Conservation (phyloP, 2,797 vertebrate genomes). For the Morelia viridis region DNA sequence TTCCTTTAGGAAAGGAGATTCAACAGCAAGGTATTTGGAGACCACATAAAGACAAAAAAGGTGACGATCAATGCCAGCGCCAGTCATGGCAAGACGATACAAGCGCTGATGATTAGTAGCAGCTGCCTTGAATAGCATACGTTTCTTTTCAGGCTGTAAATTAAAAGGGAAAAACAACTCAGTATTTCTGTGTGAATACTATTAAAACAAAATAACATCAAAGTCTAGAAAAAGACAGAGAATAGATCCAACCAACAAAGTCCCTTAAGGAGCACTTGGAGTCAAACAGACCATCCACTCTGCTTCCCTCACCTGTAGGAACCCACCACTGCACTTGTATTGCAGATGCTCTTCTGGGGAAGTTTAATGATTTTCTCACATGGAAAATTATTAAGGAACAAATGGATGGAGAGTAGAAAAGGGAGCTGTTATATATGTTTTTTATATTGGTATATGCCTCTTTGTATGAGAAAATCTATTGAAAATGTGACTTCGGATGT, state of each 20-base stretch:
- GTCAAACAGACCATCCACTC: not conserved
- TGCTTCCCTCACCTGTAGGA: not conserved
- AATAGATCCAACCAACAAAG: not conserved
- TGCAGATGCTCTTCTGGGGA: not conserved
- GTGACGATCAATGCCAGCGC: conserved; percentile 92
- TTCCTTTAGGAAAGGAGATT: conserved; percentile 94
- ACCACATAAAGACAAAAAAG: conserved; percentile 98
- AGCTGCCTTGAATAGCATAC: conserved; percentile 79
- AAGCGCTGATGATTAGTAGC: conserved; percentile 87
- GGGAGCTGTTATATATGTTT: not conserved
- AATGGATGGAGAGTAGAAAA: not conserved
- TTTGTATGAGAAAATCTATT: too few species aligned
- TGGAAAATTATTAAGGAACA: not conserved
- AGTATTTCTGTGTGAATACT: not conserved
- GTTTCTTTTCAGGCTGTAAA: conserved; percentile 79
- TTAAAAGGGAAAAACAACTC: not conserved
- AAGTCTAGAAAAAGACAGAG: not conserved
- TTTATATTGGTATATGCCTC: not conserved
- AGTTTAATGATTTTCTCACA: not conserved
- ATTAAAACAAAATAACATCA: not conserved
- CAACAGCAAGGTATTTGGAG: conserved; percentile 93
- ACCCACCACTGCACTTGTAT: not conserved
- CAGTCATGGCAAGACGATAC: conserved; percentile 92
- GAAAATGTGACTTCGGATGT: too few species aligned
- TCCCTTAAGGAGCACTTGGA: not conserved